Base-by-base conservation (phyloP, 2,797 vertebrate species). In the Mus spretus region DNA sequence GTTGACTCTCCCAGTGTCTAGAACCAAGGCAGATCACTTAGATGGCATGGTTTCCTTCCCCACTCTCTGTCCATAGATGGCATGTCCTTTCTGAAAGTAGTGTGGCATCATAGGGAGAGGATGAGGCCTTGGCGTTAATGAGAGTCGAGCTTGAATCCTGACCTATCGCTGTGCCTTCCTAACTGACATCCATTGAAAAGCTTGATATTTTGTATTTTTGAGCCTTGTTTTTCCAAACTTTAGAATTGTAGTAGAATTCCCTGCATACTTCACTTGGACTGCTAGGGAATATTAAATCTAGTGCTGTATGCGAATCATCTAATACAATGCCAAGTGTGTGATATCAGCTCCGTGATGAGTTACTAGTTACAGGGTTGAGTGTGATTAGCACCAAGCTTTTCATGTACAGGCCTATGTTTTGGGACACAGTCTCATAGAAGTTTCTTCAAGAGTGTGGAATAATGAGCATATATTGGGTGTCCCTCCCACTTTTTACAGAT, bases 131-230 rank as follows among this genome's bases (percentile, higher is more conserved):
- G 8, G 20, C n/a, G 28, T 74, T 84, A 44, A 1, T 67, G 75
- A 90, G 50, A 72, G 28, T 93, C 55, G 78, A 83, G 47, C 91
- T 77, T 61, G 82, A 83, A 34, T 77, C 57, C 57, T 89, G 86
- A 24, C 50, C 57, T 91, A 87, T 22, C 40, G 14, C 67, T 80
- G 22, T 55, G 31, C 34, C 57, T 95, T 92, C 19, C 53, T 47
- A 26, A 37, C 40, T 72, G 57, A 28, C 65, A 63, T 63, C 82
- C 79, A 26, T 6, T 20, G 53, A 63, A 53, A 78, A 85, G 20
- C 20, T 2, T 89, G n/a, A 28, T 93, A 57, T n/a, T 96, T 93
- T 78, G 37, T 88, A 55, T 78, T 77, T 50, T 20, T 85, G 74
- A 94, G 40, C 72, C 47, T 90, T 26, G 8, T 50, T 63, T 92